Evolutionary conservation across 2,888 invertebrate genomes (phyloP).

Genomic region (Exocentrus adspersus): DNA sequence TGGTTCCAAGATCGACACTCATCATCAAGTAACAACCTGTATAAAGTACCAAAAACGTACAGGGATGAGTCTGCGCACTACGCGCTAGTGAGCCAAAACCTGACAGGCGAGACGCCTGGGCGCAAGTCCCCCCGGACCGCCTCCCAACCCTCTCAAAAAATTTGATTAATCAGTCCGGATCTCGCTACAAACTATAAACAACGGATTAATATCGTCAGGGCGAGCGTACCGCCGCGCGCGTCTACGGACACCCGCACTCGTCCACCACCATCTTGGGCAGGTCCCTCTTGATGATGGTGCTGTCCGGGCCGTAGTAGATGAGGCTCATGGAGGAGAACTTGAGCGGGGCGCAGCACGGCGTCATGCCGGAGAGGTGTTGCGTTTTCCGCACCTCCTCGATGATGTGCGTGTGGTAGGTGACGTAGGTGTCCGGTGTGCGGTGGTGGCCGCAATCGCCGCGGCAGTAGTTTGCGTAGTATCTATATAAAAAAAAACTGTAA

Average conservation of each 20-base stretch:
- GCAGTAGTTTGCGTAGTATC: slow-evolving; percentile 95
- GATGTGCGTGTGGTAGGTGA: slow-evolving; percentile 90
- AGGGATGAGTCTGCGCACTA: too few species aligned
- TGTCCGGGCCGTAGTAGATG: slow-evolving; percentile 90
- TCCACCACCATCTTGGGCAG: slow-evolving; percentile 96
- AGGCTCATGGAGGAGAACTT: slow-evolving; percentile 93
- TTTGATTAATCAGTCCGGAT: slow-evolving; percentile 30
- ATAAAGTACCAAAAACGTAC: too few species aligned
- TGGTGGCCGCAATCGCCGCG: slow-evolving; percentile 86
- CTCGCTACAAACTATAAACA: slow-evolving; percentile 14
- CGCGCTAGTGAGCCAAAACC: neutral
- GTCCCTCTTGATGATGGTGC: slow-evolving; percentile 91
- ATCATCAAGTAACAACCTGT: too few species aligned
- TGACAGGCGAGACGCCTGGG: neutral
- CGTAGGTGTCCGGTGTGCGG: slow-evolving; percentile 83
- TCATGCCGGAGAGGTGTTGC: slow-evolving; percentile 79
- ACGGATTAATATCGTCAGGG: slow-evolving; percentile 5
- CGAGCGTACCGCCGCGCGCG: neutral
- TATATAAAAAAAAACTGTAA: slow-evolving; percentile 55
- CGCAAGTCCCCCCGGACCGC: neutral
- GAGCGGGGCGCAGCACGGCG: slow-evolving; percentile 91
- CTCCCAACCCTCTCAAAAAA: slow-evolving; percentile 17
- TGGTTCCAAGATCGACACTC: too few species aligned
- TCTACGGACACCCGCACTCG: slow-evolving; percentile 93
- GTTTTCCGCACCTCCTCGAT: slow-evolving; percentile 88